Conservation (phyloP, 1,140 invertebrate species). For the Lycorma delicatula region DNA sequence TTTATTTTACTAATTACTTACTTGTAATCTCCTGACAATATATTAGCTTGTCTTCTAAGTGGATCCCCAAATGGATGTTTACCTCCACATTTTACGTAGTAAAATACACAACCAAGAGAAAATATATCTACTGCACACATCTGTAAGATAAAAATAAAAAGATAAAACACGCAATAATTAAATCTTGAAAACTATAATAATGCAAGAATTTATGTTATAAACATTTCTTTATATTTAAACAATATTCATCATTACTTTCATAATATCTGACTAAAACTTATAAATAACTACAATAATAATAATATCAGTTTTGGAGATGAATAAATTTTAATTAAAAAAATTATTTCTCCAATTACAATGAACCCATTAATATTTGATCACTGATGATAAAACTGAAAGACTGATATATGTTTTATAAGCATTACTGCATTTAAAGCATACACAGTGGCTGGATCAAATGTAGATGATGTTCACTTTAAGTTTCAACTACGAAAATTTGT, state of each 20-base stretch:
- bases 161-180: conserved; percentile 5
- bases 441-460: no score
- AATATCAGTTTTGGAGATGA: no score
- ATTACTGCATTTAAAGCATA: no score
- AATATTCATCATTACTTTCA: not conserved
- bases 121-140: conserved; percentile 96
- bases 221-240: not conserved
- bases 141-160: conserved; percentile 42
- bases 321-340: no score
- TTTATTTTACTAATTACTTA: conserved; percentile 48
- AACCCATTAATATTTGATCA: no score
- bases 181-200: conserved; percentile 15
- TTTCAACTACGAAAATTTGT: no score
- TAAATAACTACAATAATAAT: no score
- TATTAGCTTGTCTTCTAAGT: conserved; percentile 83
- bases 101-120: conserved; percentile 94
- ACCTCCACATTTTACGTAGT: conserved; percentile 87
- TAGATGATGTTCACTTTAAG: no score
- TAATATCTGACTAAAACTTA: no score
- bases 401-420: no score
- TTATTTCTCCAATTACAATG: no score
- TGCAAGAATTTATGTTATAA: conserved; percentile 5
- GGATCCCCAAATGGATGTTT: conserved; percentile 93
- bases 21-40: conserved; percentile 64
- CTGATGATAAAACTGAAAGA: no score